These are phyloP conservation scores for Exephanes ischioxanthus DNA, from an alignment of 2,888 invertebrate genomes.

Conservation along the genomic window DNA sequence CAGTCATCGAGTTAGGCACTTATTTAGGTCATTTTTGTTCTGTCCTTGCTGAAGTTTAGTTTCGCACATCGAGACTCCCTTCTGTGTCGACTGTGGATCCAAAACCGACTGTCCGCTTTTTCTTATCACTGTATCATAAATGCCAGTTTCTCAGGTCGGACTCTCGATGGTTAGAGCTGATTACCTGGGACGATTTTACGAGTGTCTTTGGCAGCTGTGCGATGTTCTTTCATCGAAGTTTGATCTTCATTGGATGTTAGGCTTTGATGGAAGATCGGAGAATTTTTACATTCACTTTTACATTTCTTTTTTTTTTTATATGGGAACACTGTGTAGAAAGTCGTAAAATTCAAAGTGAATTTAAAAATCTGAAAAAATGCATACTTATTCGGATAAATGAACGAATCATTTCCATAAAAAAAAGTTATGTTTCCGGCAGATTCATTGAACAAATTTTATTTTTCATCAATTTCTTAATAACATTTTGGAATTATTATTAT, in stretches of 20 bases:
- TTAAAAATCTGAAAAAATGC: too few species aligned
- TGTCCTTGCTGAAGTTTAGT: neutral
- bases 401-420: too few species aligned
- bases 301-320: too few species aligned
- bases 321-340: too few species aligned
- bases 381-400: too few species aligned
- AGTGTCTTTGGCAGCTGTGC: neutral
- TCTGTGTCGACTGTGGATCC: neutral
- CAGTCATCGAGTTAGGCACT: neutral
- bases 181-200: neutral
- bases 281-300: too few species aligned
- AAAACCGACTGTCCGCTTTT: neutral
- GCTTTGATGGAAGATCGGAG: too few species aligned
- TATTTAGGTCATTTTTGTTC: neutral
- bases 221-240: neutral
- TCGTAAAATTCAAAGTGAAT: too few species aligned
- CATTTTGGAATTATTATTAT: too few species aligned
- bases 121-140: conserved; percentile 20
- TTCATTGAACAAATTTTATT: too few species aligned
- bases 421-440: too few species aligned
- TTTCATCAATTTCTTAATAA: too few species aligned
- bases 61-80: conserved; percentile 5
- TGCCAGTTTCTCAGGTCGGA: neutral
- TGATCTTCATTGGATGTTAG: neutral
- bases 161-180: neutral